Evolutionary conservation across 2,888 invertebrate species (phyloP).

Genomic region (Ceratothoa steindachneri): DNA sequence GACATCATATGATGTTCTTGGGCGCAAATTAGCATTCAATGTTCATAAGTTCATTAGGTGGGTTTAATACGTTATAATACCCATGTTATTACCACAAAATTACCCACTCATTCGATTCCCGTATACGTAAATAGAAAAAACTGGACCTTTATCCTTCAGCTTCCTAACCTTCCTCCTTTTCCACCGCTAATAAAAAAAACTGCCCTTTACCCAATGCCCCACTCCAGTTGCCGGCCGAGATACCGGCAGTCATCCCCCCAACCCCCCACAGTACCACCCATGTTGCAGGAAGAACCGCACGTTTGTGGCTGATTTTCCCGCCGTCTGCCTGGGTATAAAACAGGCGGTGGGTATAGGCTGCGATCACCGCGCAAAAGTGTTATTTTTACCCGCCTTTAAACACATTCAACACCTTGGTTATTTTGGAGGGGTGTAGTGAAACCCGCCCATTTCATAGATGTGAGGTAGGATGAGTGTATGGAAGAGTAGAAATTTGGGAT

Average conservation of each 20-base stretch:
- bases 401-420: background rate
- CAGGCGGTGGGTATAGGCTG: background rate
- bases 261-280: no score
- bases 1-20: no score
- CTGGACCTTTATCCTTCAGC: no score
- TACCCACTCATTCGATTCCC: background rate
- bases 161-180: background rate
- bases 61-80: background rate
- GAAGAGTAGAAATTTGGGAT: no score
- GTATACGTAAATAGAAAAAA: background rate
- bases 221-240: no score
- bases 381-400: background rate
- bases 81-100: background rate
- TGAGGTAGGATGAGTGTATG: no score
- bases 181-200: no score
- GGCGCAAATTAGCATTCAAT: background rate
- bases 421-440: background rate
- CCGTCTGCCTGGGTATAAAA: no score
- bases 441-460: background rate
- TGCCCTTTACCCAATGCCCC: no score
- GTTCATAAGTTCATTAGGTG: constrained; percentile 1
- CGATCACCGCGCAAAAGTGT: background rate
- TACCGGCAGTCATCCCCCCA: no score
- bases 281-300: no score
- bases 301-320: no score